A percentile compares a stretch with the other conserved stretches of the same genome.
Conservation (phyloP, 2,888 invertebrate genomes). For the Lepidocyrtoides sp. region DNA sequence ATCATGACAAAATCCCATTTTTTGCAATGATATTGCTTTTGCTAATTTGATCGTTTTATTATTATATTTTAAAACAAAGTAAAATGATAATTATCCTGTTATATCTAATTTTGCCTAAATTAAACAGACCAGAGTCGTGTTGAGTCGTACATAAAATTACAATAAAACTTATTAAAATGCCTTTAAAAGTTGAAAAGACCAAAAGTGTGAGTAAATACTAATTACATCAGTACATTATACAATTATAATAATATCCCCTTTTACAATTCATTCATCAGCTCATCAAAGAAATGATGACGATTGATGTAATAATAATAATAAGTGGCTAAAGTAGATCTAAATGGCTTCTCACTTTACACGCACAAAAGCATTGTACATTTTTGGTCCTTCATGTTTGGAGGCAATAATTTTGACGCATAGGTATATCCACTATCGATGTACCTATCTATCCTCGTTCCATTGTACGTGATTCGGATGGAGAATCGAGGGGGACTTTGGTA, state of each 20-base stretch:
- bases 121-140: background rate
- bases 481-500: slow-evolving; percentile 39
- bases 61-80: background rate
- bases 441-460: slow-evolving; percentile 51
- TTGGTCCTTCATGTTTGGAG: slow-evolving; percentile 16
- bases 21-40: background rate
- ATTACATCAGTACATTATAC: background rate
- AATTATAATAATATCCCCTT: background rate
- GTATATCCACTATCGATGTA: no score
- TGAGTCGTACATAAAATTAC: background rate
- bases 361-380: background rate
- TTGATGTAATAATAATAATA: slow-evolving; percentile 20
- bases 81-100: background rate
- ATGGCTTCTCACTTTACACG: slow-evolving; percentile 43
- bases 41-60: background rate
- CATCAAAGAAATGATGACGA: slow-evolving; percentile 36
- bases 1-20: background rate
- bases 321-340: background rate
- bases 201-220: background rate
- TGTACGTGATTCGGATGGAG: slow-evolving; percentile 62
- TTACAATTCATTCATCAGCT: background rate
- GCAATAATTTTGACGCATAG: slow-evolving; percentile 53
- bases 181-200: slow-evolving; percentile 8
- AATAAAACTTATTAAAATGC: slow-evolving; percentile 13
- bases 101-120: background rate